phyloP scores from a whole-genome alignment of 2,113 vertebrate species.

The Plotosus lineatus region DNA sequence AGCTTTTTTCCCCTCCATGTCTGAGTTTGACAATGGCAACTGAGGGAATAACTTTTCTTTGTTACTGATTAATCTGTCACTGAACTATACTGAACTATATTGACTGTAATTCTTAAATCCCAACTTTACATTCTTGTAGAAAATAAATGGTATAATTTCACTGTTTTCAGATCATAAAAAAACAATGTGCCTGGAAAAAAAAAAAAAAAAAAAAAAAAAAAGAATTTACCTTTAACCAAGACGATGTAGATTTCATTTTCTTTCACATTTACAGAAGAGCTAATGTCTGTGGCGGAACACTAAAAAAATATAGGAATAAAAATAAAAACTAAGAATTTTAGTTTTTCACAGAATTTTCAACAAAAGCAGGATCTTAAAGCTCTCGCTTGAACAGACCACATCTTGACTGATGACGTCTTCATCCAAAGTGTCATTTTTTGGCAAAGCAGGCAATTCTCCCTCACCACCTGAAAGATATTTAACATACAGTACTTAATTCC shows the following conservation, averaged over 20 bases:
- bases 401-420: background rate
- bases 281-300: background rate
- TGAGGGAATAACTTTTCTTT: background rate
- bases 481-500: too few species aligned
- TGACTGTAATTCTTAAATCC: background rate
- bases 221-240: constrained; percentile 13
- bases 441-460: background rate
- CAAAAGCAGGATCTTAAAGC: background rate
- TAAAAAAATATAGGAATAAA: background rate
- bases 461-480: background rate
- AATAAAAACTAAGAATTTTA: too few species aligned
- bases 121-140: background rate
- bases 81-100: background rate
- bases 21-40: too few species aligned
- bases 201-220: background rate
- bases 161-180: background rate
- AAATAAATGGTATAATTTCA: background rate
- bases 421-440: background rate
- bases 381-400: constrained; percentile 24
- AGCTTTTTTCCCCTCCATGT: too few species aligned
- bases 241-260: background rate
- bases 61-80: background rate
- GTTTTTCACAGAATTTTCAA: background rate
- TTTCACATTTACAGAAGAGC: background rate
- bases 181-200: background rate